Conservation (phyloP, 2,888 invertebrate species). For the Amphipoea oculea region DNA sequence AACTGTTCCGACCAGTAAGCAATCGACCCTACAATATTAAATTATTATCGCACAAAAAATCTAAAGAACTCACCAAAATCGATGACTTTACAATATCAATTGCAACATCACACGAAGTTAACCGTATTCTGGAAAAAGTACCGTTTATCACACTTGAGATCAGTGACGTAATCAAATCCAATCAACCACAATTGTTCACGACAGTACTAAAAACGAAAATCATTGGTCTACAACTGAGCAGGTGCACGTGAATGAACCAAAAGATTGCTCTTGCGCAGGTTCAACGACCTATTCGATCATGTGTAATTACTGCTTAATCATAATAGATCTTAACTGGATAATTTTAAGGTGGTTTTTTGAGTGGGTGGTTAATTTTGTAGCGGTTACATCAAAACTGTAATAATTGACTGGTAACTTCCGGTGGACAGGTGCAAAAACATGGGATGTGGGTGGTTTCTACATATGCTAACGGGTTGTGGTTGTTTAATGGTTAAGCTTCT, state of each 20-base stretch:
- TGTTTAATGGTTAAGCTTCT: constrained; percentile 24
- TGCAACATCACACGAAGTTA: constrained; percentile 39
- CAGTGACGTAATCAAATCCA: constrained; percentile 45
- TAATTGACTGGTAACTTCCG: constrained; percentile 60
- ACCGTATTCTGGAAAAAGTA: constrained; percentile 48
- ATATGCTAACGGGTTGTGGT: constrained; percentile 23
- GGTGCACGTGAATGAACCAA: constrained; percentile 72
- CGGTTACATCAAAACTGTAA: constrained; percentile 63
- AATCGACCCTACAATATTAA: not conserved
- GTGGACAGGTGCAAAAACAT: constrained; percentile 60
- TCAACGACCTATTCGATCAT: constrained; percentile 68
- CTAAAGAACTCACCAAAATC: constrained; percentile 6
- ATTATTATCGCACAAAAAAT: constrained; percentile 6
- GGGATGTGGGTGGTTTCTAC: constrained; percentile 56
- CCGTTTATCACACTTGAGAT: constrained; percentile 47
- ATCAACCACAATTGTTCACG: constrained; percentile 57
- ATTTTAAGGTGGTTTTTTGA: constrained; percentile 55
- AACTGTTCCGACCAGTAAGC: not conserved
- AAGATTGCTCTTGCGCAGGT: constrained; percentile 73
- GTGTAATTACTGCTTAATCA: constrained; percentile 49
- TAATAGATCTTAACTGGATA: constrained; percentile 43
- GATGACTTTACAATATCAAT: constrained; percentile 13
- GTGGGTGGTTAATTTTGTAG: constrained; percentile 13
- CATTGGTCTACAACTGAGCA: constrained; percentile 62
- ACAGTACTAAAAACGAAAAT: constrained; percentile 60